Percentiles rank a stretch among this genome's conserved stretches.
Evolutionary conservation across 2,888 invertebrate genomes (phyloP).

Genomic region (Epinotia demarniana): DNA sequence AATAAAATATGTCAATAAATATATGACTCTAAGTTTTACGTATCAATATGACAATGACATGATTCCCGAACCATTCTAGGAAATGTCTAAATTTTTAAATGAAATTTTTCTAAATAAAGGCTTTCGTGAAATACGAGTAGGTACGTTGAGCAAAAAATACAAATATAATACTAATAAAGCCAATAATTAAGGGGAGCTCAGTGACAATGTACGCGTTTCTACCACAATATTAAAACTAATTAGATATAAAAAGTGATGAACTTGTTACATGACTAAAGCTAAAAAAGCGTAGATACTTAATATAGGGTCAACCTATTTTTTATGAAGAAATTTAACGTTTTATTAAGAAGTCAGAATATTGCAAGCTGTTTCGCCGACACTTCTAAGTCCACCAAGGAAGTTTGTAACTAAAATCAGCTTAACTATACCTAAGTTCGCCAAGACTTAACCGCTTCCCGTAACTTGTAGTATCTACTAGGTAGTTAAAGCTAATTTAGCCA

Average conservation of each 20-base stretch:
- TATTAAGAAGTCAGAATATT: neutral
- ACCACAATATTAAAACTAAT: no score
- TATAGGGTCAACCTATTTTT: neutral
- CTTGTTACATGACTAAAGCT: no score
- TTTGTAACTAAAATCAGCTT: constrained; percentile 17
- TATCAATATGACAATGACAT: neutral
- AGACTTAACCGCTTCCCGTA: constrained; percentile 24
- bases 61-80: neutral
- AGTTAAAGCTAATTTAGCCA: constrained; percentile 20
- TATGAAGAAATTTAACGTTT: neutral
- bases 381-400: constrained; percentile 2
- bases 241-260: no score
- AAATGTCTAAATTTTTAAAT: neutral
- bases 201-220: neutral
- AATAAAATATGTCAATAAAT: neutral
- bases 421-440: constrained; percentile 25
- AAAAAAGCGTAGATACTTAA: no score
- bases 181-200: neutral
- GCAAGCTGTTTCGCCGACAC: neutral
- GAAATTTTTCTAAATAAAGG: neutral
- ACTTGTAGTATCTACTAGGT: constrained; percentile 20
- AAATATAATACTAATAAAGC: neutral
- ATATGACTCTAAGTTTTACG: neutral
- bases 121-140: neutral
- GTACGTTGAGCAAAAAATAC: neutral